Percentiles rank a stretch among this genome's conserved stretches.
These are phyloP conservation scores for Isurus oxyrinchus DNA, from an alignment of 2,113 vertebrate genomes.

Conservation along the genomic window DNA sequence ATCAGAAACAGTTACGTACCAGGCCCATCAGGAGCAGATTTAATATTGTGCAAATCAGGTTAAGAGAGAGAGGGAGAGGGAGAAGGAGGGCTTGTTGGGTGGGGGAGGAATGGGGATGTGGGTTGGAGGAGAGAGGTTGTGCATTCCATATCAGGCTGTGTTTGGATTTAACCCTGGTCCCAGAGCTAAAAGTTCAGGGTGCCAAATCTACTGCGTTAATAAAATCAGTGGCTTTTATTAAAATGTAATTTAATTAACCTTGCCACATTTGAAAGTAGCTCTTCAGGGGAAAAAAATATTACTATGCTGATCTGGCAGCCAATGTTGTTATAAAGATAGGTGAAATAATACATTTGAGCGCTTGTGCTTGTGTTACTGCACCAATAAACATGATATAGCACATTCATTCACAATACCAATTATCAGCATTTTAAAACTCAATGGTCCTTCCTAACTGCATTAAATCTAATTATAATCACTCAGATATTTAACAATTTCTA, in stretches of 20 bases:
- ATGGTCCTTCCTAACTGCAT: background rate
- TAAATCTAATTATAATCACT: background rate
- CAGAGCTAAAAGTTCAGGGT: background rate
- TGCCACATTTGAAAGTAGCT: background rate
- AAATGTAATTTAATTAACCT: background rate
- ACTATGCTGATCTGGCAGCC: background rate
- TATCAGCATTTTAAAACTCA: background rate
- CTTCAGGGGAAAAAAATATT: background rate
- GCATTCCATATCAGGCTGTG: background rate
- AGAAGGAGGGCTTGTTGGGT: no score
- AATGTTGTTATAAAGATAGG: background rate
- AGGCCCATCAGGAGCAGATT: no score
- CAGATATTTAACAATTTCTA: background rate
- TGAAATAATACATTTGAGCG: background rate
- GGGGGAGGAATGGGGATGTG: background rate
- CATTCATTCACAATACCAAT: background rate
- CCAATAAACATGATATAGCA: background rate
- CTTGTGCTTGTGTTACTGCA: background rate
- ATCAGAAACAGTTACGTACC: background rate
- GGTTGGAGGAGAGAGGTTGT: background rate
- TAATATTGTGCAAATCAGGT: background rate
- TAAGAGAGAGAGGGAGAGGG: background rate
- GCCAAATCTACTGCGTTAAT: background rate
- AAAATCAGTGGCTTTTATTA: background rate
- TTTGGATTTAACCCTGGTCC: background rate